Evolutionary conservation across 1,140 invertebrate species (phyloP), one percentile per base, ranked within the genome.

Genomic region (Cherax destructor): DNA sequence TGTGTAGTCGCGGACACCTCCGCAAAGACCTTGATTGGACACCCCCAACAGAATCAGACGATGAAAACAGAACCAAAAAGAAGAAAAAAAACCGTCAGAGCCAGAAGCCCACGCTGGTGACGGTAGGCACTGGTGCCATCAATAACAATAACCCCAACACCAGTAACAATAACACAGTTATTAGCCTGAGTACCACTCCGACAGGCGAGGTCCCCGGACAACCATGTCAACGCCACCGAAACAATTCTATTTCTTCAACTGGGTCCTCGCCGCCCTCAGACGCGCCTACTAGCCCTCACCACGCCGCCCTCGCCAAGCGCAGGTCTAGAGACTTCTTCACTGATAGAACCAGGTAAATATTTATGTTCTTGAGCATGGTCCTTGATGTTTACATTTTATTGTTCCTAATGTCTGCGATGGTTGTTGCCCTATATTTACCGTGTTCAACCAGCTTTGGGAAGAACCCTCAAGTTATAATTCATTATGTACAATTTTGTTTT

Each of bases 11-110:
- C 9, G 98, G 98, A 1, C 98, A 99, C 94, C 94, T 99, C 84
- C 97, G 98, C 94, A 99, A 99, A 95, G 98, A 99, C 95, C 95
- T 98, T 18, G 98, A 99, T 94, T 99, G 98, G 97, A 95, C 96
- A 92, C 96, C 97, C 6, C 95, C 96, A 7, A 59, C 92, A 6
- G 92, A 92, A 30, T 79, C 88, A 41, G 93, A 94, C 41, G 93
- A 94, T n/a, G 93, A 94, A 41, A 88, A 41, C 4, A 93, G 91
- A 81, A 94, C 94, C 92, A 95, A 95, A 90, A 94, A 94, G 91
- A 95, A 95, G 90, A 95, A 95, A 84, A 94, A 94, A 88, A 95
- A 95, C 85, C 94, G 94, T 90, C 94, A 94, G 80, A 94, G 94
- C 86, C 91, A 91, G 72, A 92, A 93, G 79, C 94, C 93, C 69